Percentiles rank a stretch among this genome's conserved stretches.
Evolutionary conservation across 2,888 invertebrate species (phyloP).

Genomic region (Lasius fuliginosus): DNA sequence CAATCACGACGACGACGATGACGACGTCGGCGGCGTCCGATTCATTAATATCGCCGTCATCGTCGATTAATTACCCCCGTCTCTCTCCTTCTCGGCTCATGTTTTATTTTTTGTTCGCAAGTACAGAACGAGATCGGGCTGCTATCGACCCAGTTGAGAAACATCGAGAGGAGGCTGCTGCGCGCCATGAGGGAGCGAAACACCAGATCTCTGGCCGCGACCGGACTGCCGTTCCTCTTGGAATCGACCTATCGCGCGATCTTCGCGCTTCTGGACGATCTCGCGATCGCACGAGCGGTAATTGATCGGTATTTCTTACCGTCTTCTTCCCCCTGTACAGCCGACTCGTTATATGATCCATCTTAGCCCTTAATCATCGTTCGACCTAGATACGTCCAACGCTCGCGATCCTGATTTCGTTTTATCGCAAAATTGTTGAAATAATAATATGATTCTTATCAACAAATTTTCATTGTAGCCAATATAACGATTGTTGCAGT

Average conservation of each 20-base stretch:
- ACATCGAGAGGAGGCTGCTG: constrained; percentile 92
- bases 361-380: constrained; percentile 3
- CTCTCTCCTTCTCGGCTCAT: not conserved
- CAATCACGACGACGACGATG: constrained; percentile 18
- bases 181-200: constrained; percentile 93
- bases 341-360: not conserved
- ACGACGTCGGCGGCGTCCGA: not conserved
- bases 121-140: constrained; percentile 83
- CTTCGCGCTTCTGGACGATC: constrained; percentile 77
- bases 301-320: constrained; percentile 53
- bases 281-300: constrained; percentile 78
- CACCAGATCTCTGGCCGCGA: constrained; percentile 90
- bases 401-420: not conserved
- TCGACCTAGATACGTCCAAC: not conserved
- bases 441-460: not conserved
- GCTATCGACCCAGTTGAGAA: constrained; percentile 91
- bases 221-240: constrained; percentile 85
- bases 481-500: not conserved
- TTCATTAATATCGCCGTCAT: constrained; percentile 22
- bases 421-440: not conserved
- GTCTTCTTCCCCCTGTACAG: not conserved
- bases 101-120: constrained; percentile 6
- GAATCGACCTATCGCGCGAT: constrained; percentile 79
- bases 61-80: constrained; percentile 43
- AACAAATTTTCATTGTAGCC: not conserved